Evolutionary conservation across 1,140 invertebrate species (phyloP), one percentile per base, ranked within the genome.

Genomic region (Drosophila ironensis): DNA sequence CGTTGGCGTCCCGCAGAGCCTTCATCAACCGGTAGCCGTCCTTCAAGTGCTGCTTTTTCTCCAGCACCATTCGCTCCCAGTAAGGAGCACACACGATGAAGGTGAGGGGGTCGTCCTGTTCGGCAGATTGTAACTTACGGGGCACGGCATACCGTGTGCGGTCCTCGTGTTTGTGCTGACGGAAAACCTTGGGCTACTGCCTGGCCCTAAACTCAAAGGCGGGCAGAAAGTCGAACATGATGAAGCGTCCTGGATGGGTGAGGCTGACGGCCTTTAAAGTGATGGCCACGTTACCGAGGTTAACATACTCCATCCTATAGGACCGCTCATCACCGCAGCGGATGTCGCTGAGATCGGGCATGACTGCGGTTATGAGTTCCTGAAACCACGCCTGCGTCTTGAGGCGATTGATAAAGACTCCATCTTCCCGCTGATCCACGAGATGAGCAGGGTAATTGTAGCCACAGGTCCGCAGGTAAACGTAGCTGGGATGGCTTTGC

Each of bases 201-300:
- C 5, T 1, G 4, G 46, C 46, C 1, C n/a, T 0, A 6, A 80
- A 80, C 16, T 48, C 51, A 24, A 80, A 78, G 0, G 61, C 70
- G 6, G 70, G 74, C 46, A 80, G 74, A 57, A 77, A 80, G 44
- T 80, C 75, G 35, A 80, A 80, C 3, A 24, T 53, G 7, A 80
- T 80, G 7, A 46, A 38, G 1, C 53, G 70, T 0, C 14, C 4
- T 0, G 16, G 28, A 24, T 73, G 1, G 1, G 17, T 4, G 0
- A 11, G 11, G 6, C 56, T 60, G 3, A 7, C 70, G 6, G 74
- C 76, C 25, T 70, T 12, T 14, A 80, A 33, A 4, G 57, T 78
- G 27, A 73, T 70, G 4, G 70, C 76, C 1, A 78, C 53, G 33
- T 53, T 51, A 0, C 70, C 76, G 3, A 60, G 53, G 0, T 20